A percentile compares a stretch with the other conserved stretches of the same genome.
These are phyloP conservation scores for Eueremaeus valkanovi DNA, from an alignment of 2,888 invertebrate genomes.

Conservation along the genomic window DNA sequence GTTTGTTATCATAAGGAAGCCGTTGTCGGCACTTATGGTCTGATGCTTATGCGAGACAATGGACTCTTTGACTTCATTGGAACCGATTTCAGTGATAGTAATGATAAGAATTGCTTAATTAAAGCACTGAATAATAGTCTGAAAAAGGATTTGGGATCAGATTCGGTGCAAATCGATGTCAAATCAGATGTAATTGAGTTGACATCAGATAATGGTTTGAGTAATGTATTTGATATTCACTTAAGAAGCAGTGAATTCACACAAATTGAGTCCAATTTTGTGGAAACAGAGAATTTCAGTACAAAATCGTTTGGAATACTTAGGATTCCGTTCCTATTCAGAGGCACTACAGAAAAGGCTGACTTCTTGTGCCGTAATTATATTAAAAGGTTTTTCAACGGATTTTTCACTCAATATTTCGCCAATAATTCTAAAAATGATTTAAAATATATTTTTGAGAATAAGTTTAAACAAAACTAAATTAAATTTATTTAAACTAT, in stretches of 20 bases:
- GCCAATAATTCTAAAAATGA: background rate
- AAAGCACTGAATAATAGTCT: background rate
- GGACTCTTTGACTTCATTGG: constrained; percentile 21
- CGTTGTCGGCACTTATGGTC: constrained; percentile 3
- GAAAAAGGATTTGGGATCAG: background rate
- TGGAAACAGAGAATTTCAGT: background rate
- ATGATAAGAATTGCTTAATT: background rate
- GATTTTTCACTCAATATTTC: background rate
- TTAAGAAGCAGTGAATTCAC: background rate
- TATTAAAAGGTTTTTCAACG: background rate
- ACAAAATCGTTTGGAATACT: background rate
- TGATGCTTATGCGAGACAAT: constrained; percentile 5
- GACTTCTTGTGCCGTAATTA: too few relatives aligned
- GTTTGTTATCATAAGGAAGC: background rate
- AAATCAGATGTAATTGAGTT: background rate
- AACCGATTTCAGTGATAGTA: background rate
- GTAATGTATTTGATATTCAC: background rate
- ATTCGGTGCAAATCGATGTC: too few relatives aligned
- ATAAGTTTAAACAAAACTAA: background rate
- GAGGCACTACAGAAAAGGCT: background rate
- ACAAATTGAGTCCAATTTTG: constrained; percentile 5
- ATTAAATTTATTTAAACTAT: background rate
- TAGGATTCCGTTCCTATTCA: background rate
- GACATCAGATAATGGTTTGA: background rate
- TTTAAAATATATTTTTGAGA: background rate